Base-by-base conservation (phyloP, 1,140 invertebrate genomes). In the Daktulosphaira vitifoliae region DNA sequence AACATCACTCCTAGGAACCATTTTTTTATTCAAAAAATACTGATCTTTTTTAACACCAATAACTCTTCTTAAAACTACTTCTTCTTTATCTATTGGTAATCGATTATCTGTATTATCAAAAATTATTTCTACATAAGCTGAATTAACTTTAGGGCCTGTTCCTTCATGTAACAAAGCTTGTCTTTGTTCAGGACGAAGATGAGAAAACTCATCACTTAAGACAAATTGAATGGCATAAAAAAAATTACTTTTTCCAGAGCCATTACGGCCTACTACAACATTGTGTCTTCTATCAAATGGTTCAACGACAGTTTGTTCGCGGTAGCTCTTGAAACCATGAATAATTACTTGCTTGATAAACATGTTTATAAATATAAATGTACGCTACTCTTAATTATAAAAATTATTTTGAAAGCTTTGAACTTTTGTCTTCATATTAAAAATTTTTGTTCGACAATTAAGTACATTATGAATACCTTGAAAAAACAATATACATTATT, bases 221-320 rank as follows among this genome's bases (percentile, higher is more conserved):
- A 99, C 96, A 81, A 99, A 99, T 78, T 99, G 97, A 72, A 99
- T 99, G 38, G 97, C 94, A 79, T 96, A 96, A 77, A 99, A 99
- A 76, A 99, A 99, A 76, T 99, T 99, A 79, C 93, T 97, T 79
- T 99, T 99, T 46, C 97, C 97, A 51, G 95, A 98, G 38, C 96
- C 97, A 84, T 99, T 92, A 76, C 89, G 79, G 18, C 89, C 89
- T 69, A 92, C 94, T 59, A 98, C 94, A 70, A 99, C 96, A 87
- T 99, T 99, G 71, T 99, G 96, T 29, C 91, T 81, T 70, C 89
- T 89, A 77, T 97, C 93, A 77, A 99, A 99, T 20, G 95, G 94
- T 72, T 98, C 95, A 18, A 99, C 92, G 26, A 97, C 87, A 54
- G 95, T 99, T 79, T 97, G 92, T 74, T 99, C 96, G 68, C 94